Base-by-base conservation (phyloP, 2,113 vertebrate species). In the Eidolon helvum region DNA sequence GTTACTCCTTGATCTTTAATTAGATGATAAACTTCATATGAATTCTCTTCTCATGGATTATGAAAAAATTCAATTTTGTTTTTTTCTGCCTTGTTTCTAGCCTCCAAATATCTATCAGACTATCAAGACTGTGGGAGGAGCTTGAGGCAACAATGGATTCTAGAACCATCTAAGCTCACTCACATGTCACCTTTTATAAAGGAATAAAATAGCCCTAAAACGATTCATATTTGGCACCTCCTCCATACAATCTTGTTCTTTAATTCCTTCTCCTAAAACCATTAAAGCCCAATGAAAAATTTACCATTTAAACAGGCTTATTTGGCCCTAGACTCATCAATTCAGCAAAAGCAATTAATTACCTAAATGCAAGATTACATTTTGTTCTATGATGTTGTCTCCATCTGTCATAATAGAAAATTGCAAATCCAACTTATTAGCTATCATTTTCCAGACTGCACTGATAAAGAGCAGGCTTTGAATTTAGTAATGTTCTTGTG, bases 401-500 rank as follows among this genome's bases (percentile, higher is more conserved):
- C 72, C 35, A 92, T 63, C 35, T 96, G 35, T 85, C 66, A 91
- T 80, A 80, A 97, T 89, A 59, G 65, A 93, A 93, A 93, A 96
- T 55, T 96, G n/a, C 59, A 91, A 93, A 96, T 83, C 28, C 78
- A 97, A 82, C 38, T 71, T 91, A 85, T 7, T 33, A 28, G 74
- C 35, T 83, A 86, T 65, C 43, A 84, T 65, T 90, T 91, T 71
- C 19, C 35, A 92, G 22, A 86, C 4, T 82, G 45, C 75, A 26
- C 45, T 94, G 59, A 87, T 80, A 61, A 80, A 96, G 22, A 86
- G 10, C 30, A 61, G 71, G 26, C 33, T 95, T 75, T 93, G 53
- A 84, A 93, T 22, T 79, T 26, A 85, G 14, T 53, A 74, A 80
- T 75, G 22, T 50, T 69, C 59, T 38, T 80, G 2, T 63, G 15